Conservation (phyloP, 2,113 vertebrate species). For the Myrmophylax atrothorax region DNA sequence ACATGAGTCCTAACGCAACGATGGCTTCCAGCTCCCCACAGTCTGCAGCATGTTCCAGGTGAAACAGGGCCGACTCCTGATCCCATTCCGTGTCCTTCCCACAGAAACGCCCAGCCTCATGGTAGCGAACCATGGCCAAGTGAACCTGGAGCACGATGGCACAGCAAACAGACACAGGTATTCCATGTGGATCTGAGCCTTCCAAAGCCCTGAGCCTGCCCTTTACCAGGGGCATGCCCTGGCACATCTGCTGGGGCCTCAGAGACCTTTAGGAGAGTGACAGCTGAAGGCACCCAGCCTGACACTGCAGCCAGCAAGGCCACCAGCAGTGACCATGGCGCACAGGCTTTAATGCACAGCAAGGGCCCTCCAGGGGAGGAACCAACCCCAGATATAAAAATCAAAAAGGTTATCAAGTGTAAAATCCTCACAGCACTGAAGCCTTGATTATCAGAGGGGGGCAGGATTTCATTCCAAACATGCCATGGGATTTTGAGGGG, state of each 20-base stretch:
- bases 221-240: not conserved
- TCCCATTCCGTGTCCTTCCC: conserved; percentile 90
- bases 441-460: not conserved
- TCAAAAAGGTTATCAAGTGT: not conserved
- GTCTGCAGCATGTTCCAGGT: conserved; percentile 89
- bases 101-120: conserved; percentile 92
- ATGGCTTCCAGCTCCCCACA: conserved; percentile 97
- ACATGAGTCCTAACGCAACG: conserved; percentile 88
- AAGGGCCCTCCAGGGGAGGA: not conserved
- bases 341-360: not conserved
- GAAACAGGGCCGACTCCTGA: conserved; percentile 86
- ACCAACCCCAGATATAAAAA: not conserved
- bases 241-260: not conserved
- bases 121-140: conserved; percentile 94
- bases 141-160: conserved; percentile 83
- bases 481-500: fast-evolving
- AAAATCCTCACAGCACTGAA: not conserved
- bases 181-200: not conserved
- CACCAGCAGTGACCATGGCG: not conserved
- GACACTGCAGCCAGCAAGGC: not conserved
- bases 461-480: not conserved
- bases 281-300: not conserved
- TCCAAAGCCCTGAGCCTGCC: not conserved
- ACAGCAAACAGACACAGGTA: not conserved
- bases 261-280: not conserved